A percentile compares a stretch with the other conserved stretches of the same genome.
Conservation (phyloP, 1,140 invertebrate genomes). For the Archivesica marissinica region DNA sequence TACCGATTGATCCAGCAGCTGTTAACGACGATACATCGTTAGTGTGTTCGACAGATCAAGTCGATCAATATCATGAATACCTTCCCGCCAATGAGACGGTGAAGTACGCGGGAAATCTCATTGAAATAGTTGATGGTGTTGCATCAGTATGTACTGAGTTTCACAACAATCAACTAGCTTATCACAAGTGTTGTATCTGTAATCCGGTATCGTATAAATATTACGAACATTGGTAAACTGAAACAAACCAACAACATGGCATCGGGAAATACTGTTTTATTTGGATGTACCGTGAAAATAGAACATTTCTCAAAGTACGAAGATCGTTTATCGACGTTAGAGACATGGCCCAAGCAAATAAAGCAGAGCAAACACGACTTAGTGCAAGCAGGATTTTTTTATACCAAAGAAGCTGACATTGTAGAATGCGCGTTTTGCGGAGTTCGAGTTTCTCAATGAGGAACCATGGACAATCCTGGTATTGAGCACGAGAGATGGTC, state of each 20-base stretch:
- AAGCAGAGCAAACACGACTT: conserved; percentile 30
- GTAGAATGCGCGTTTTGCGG: conserved; percentile 22
- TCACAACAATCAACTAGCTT: not conserved
- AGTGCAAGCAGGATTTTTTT: conserved; percentile 26
- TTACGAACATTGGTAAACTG: too few species aligned
- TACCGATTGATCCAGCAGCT: not conserved
- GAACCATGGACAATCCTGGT: not conserved
- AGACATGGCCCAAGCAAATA: conserved; percentile 27
- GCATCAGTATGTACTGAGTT: not conserved
- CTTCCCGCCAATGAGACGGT: not conserved
- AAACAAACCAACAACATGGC: too few species aligned
- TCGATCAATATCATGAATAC: too few species aligned
- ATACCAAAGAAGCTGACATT: conserved; percentile 29
- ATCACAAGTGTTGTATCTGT: not conserved
- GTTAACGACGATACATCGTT: not conserved
- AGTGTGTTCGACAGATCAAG: not conserved
- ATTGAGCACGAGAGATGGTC: conserved; percentile 15
- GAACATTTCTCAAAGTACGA: conserved; percentile 8
- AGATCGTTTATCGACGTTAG: not conserved
- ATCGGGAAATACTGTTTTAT: conserved; percentile 14
- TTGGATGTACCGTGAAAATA: conserved; percentile 19
- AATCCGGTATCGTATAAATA: not conserved
- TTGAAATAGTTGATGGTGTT: not conserved
- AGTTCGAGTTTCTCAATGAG: not conserved
- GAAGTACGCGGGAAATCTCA: not conserved